Base-by-base conservation (phyloP, 2,888 invertebrate genomes). In the Ormia ochracea region DNA sequence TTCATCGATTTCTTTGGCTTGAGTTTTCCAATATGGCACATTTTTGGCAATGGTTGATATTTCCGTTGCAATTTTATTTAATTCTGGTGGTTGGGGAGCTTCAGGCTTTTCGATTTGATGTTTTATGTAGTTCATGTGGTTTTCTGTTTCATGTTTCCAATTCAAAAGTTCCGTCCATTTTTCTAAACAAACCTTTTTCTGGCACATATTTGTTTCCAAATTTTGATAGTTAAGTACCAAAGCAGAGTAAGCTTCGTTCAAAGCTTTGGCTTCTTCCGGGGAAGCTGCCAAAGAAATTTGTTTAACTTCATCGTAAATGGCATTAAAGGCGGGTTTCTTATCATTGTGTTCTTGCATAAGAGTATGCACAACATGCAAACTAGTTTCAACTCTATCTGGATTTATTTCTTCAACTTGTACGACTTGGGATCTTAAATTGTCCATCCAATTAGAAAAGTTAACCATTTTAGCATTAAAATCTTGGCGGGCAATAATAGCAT, bases 301-400 rank as follows among this genome's bases (percentile, higher is more conserved):
- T 85, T 96, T 96, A 0, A 97, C 93, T 90, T 97, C 96, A 83
- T 94, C 93, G 84, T 95, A 95, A 82, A 97, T 95, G 2, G 92
- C 92, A 81, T 93, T 92, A 82, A 97, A 95, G 50, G 92, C 91
- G 0, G 95, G 93, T 84, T 95, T 94, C 85, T 96, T 95, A 50
- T 96, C 95, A 1, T 94, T 93, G 87, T 96, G 95, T 85, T 98
- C 97, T 88, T 96, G 95, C 68, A 95, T 90, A 23, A 96, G 90
- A 0, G 93, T 93, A 87, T 97, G 95, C 83, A 96, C 93, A 0
- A 94, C 93, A 85, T 96, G 95, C 10, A 97, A 89, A 36, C 93
- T 93, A 0, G 93, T 92, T 84, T 96, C 96, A 0, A 97, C 94
- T 87, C 95, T 94, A 85, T 96, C 96, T 0, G 95, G 92, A 82